Percentiles rank a stretch among this genome's conserved stretches.
These are phyloP conservation scores for Falco peregrinus DNA, from an alignment of 2,797 vertebrate genomes.

Conservation along the genomic window DNA sequence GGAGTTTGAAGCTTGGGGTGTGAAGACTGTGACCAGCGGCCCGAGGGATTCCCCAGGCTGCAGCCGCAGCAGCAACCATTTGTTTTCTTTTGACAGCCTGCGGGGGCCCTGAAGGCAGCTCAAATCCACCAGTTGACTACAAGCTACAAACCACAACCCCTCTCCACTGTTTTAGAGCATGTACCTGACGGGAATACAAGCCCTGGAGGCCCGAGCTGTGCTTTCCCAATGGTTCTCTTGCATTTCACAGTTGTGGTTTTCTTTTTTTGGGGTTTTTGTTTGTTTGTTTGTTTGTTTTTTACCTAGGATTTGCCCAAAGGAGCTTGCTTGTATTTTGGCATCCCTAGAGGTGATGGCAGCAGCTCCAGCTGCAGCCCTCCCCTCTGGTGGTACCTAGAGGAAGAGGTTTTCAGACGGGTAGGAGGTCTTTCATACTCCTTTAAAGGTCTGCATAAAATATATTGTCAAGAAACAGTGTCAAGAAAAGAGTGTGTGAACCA, in stretches of 20 bases:
- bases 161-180: not conserved
- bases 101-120: slow-evolving; percentile 27
- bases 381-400: not conserved
- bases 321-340: not conserved
- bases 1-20: not conserved
- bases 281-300: not conserved
- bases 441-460: not conserved
- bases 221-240: not conserved
- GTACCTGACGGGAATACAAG: not conserved
- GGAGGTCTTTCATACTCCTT: not conserved
- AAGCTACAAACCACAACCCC: slow-evolving; percentile 40
- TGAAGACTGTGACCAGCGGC: slow-evolving; percentile 13
- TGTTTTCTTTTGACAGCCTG: slow-evolving; percentile 61
- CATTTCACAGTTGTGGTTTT: not conserved
- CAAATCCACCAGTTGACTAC: slow-evolving; percentile 27
- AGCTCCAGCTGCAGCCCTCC: not conserved
- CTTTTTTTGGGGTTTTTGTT: not conserved
- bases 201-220: not conserved
- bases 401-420: not conserved
- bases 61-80: slow-evolving; percentile 42
- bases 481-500: not conserved
- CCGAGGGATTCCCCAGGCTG: slow-evolving; percentile 42
- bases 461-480: too few relatives aligned
- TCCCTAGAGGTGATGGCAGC: not conserved
- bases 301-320: not conserved